A percentile compares a stretch with the other conserved stretches of the same genome.
These are phyloP conservation scores for Lobophora halterata DNA, from an alignment of 2,888 invertebrate genomes.

Conservation along the genomic window DNA sequence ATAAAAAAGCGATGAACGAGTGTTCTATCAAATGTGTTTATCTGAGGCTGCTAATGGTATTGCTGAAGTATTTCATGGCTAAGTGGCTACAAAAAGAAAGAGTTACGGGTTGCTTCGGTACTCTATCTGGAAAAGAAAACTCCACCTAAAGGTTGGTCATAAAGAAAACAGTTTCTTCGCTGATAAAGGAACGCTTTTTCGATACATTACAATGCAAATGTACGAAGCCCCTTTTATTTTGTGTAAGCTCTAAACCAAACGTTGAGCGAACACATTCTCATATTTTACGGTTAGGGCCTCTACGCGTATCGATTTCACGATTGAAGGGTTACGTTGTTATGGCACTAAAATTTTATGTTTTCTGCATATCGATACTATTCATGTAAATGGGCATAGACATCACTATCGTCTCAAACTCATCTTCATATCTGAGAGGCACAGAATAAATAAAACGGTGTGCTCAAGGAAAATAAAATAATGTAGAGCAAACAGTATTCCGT, in stretches of 20 bases:
- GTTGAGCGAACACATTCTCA: conserved; percentile 18
- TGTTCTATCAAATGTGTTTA: conserved; percentile 26
- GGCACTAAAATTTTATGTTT: conserved; percentile 21
- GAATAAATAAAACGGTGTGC: too few species aligned
- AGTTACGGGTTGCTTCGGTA: conserved; percentile 10
- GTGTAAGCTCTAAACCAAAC: conserved; percentile 15
- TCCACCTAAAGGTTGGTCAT: conserved; percentile 11
- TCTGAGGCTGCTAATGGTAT: conserved; percentile 24
- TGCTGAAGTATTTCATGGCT: conserved; percentile 20
- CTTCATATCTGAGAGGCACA: conserved; percentile 32
- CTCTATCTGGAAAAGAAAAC: too few species aligned
- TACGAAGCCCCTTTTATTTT: conserved; percentile 6
- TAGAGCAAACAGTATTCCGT: too few species aligned
- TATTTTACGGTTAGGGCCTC: conserved; percentile 13
- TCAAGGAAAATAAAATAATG: too few species aligned
- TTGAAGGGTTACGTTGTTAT: conserved; percentile 10
- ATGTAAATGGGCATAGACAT: conserved; percentile 8
- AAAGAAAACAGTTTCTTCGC: conserved; percentile 5
- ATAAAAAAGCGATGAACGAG: conserved; percentile 25
- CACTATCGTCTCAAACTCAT: conserved; percentile 24
- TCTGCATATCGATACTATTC: conserved; percentile 21
- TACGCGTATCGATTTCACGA: conserved; percentile 20
- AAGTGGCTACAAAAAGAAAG: conserved; percentile 12
- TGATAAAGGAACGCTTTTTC: conserved; percentile 3
- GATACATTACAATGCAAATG: conserved; percentile 9